phyloP scores from a whole-genome alignment of 2,888 invertebrate genomes.

The Dyspetes luteomarginatus region DNA sequence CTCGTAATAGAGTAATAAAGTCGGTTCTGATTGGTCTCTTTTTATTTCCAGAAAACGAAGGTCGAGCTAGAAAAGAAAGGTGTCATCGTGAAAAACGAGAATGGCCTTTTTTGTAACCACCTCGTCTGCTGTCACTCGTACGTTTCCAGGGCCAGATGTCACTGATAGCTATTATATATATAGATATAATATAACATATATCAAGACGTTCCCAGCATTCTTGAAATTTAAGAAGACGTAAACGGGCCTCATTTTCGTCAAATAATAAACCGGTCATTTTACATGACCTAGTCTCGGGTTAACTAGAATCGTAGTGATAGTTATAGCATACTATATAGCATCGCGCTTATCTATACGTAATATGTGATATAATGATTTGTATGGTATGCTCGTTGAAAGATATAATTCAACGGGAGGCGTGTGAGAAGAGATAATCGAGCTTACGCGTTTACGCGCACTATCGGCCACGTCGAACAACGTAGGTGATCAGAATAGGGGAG shows the following conservation, averaged over 20 bases:
- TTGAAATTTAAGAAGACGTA: not conserved
- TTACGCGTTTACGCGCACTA: not conserved
- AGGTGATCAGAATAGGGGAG: not conserved
- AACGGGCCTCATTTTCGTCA: conserved; percentile 7
- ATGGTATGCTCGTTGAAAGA: not conserved
- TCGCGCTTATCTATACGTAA: not conserved
- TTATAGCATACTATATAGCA: not conserved
- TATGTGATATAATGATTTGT: not conserved
- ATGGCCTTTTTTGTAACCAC: not conserved
- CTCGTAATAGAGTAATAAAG: not conserved
- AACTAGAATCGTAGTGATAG: not conserved
- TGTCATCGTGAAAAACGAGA: not conserved
- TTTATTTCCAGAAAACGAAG: not conserved
- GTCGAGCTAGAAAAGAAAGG: not conserved
- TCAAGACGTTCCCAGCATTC: not conserved
- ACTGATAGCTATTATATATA: not conserved
- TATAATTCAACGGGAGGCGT: conserved; percentile 6
- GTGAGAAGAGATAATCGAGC: conserved; percentile 10
- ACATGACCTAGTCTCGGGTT: not conserved
- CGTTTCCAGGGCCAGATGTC: not conserved
- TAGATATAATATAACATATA: not conserved
- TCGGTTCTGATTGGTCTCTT: not conserved
- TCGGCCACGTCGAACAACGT: conserved; percentile 11
- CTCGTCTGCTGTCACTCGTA: not conserved
- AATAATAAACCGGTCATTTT: conserved; percentile 3